Percentiles rank a stretch among this genome's conserved stretches.
phyloP scores from a whole-genome alignment of 1,140 invertebrate species.

The Thalassaphorura encarpata region DNA sequence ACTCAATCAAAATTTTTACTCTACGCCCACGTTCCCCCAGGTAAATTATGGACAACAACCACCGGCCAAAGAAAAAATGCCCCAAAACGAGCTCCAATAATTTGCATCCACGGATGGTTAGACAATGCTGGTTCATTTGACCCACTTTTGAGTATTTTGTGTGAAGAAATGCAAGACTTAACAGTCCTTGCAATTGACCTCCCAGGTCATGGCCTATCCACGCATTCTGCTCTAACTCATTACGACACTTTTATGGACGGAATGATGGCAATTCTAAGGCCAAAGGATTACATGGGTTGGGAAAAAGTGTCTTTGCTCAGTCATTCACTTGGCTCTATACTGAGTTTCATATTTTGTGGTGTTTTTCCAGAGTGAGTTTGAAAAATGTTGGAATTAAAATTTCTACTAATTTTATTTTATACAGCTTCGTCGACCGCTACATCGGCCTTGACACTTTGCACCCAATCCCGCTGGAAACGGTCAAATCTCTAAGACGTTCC shows the following conservation, averaged over 20 bases:
- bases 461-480: constrained; percentile 14
- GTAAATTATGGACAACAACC: constrained; percentile 22
- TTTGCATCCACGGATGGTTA: constrained; percentile 31
- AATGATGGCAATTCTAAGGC: constrained; percentile 54
- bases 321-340: constrained; percentile 67
- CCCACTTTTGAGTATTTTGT: constrained; percentile 33
- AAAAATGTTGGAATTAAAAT: not conserved
- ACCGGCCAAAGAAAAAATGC: not conserved
- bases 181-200: constrained; percentile 27
- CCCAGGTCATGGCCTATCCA: constrained; percentile 60
- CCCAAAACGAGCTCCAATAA: constrained; percentile 1
- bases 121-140: constrained; percentile 41
- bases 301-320: constrained; percentile 61
- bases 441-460: constrained; percentile 26
- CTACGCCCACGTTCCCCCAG: too few species aligned
- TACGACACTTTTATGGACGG: constrained; percentile 65
- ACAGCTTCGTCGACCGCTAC: constrained; percentile 19
- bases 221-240: constrained; percentile 60
- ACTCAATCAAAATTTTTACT: too few species aligned
- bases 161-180: constrained; percentile 9
- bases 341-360: constrained; percentile 68
- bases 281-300: constrained; percentile 72
- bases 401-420: not conserved
- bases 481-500: constrained; percentile 6
- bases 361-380: constrained; percentile 59